Evolutionary conservation across 2,797 vertebrate species (phyloP).

Genomic region (Lagocephalus sceleratus): DNA sequence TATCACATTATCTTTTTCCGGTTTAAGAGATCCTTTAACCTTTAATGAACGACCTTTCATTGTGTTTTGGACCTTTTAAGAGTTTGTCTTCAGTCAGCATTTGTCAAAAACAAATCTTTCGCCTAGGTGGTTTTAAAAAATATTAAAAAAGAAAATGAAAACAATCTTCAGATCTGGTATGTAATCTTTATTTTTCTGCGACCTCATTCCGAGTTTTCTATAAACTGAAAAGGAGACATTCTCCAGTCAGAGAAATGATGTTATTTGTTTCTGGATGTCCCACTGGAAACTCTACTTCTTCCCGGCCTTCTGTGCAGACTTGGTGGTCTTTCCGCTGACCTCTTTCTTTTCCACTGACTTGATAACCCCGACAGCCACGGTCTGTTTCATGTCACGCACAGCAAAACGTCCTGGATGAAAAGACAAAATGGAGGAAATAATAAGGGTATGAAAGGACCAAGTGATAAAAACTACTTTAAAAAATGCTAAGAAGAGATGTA

Average conservation of each 20-base stretch:
- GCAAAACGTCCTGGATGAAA: conserved; percentile 69
- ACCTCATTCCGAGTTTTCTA: conserved; percentile 68
- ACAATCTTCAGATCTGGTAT: too few species aligned
- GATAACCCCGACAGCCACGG: conserved; percentile 80
- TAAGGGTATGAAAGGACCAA: background rate
- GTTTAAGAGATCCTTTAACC: too few species aligned
- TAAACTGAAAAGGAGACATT: conserved; percentile 61
- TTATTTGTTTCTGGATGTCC: conserved; percentile 40
- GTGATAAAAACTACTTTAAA: background rate
- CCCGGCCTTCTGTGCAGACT: conserved; percentile 73
- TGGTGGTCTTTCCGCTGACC: conserved; percentile 69
- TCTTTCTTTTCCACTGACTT: conserved; percentile 74
- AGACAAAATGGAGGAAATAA: background rate
- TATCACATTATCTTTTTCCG: too few species aligned
- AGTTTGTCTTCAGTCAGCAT: too few species aligned
- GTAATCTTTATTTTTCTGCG: background rate
- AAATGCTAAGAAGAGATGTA: background rate
- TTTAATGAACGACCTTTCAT: too few species aligned
- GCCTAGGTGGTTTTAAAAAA: too few species aligned
- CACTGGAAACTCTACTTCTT: conserved; percentile 71
- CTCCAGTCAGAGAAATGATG: conserved; percentile 35
- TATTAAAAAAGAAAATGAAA: too few species aligned
- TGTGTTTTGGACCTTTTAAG: too few species aligned
- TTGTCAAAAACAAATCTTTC: too few species aligned
- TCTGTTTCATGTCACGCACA: conserved; percentile 81